Conservation (phyloP, 1,140 invertebrate genomes). For the Hycleus phaleratus region DNA sequence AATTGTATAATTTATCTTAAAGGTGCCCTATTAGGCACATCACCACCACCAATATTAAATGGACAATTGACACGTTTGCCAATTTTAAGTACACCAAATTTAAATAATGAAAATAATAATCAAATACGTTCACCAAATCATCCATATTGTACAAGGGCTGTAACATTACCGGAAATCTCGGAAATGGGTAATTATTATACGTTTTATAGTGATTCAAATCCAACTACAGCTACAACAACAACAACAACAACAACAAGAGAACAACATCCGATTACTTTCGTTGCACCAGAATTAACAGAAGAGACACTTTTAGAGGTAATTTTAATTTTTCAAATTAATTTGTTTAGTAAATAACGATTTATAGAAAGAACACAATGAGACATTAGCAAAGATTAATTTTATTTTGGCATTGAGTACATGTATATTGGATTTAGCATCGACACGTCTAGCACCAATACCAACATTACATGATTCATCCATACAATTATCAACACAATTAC, state of each 20-base stretch:
- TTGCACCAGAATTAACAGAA: constrained; percentile 84
- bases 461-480: constrained; percentile 46
- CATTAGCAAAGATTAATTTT: constrained; percentile 87
- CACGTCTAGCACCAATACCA: constrained; percentile 62
- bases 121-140: constrained; percentile 52
- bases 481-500: constrained; percentile 40
- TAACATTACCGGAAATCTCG: constrained; percentile 69
- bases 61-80: constrained; percentile 53
- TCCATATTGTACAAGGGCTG: constrained; percentile 62
- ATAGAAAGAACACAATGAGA: constrained; percentile 83
- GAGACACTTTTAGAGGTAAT: constrained; percentile 79
- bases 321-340: too few species aligned
- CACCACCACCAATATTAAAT: constrained; percentile 62
- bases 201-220: constrained; percentile 42
- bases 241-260: constrained; percentile 40
- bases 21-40: not conserved
- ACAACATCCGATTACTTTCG: constrained; percentile 66
- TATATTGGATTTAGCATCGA: constrained; percentile 77
- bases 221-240: constrained; percentile 3
- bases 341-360: too few species aligned
- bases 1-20: too few species aligned
- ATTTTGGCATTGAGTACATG: constrained; percentile 85
- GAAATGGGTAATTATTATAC: constrained; percentile 55
- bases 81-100: constrained; percentile 46
- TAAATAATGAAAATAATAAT: constrained; percentile 49